Conservation (phyloP, 2,113 vertebrate species). For the Okapia johnstoni region DNA sequence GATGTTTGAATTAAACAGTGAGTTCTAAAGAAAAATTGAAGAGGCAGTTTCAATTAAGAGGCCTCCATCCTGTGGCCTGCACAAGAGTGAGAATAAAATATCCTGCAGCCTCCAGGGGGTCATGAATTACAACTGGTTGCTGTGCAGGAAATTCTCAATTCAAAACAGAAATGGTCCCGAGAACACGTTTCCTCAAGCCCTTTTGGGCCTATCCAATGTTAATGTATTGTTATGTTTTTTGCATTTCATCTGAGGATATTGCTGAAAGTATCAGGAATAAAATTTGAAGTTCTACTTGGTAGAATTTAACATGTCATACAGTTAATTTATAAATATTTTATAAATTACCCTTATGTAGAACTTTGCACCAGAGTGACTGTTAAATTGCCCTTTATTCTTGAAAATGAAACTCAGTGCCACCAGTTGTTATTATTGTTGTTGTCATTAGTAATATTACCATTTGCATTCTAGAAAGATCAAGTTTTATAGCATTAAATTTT, state of each 20-base stretch:
- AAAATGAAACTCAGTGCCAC: fast-evolving
- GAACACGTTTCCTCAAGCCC: background rate
- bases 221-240: background rate
- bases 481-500: background rate
- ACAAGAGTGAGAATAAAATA: background rate
- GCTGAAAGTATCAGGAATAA: background rate
- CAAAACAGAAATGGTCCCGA: background rate
- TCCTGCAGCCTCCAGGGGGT: background rate
- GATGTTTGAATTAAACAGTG: slow-evolving; percentile 20
- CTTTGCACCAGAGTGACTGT: background rate
- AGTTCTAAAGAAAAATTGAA: slow-evolving; percentile 23
- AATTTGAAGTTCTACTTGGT: background rate
- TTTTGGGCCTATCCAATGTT: background rate
- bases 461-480: background rate
- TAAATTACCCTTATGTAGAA: background rate
- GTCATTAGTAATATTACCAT: too few relatives aligned
- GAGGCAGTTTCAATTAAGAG: slow-evolving; percentile 28
- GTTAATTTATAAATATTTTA: background rate
- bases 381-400: background rate
- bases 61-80: background rate
- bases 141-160: background rate
- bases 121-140: background rate
- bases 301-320: background rate
- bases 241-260: slow-evolving; percentile 2
- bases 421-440: too few relatives aligned